Conservation (phyloP, 1,140 invertebrate species). For the Heliconius melpomene region DNA sequence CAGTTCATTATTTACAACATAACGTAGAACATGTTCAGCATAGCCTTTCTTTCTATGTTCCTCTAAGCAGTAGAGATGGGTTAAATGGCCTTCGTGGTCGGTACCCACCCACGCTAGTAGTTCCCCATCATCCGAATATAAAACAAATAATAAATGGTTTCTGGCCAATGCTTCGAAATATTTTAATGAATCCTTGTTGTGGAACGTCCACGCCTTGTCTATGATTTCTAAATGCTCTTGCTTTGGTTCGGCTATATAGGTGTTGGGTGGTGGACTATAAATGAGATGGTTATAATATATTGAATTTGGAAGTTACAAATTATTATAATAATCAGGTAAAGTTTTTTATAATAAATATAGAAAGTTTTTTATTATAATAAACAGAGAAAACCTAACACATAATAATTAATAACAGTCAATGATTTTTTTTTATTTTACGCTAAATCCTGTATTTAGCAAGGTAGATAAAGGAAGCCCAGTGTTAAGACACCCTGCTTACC, state of each 20-base stretch:
- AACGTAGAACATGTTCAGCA: slow-evolving; percentile 48
- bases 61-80: slow-evolving; percentile 51
- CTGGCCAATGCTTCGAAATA: slow-evolving; percentile 42
- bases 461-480: too few relatives aligned
- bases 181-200: slow-evolving; percentile 21
- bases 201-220: slow-evolving; percentile 49
- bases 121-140: slow-evolving; percentile 42
- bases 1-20: slow-evolving; percentile 45
- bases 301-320: background rate
- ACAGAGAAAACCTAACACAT: too few relatives aligned
- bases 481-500: too few relatives aligned
- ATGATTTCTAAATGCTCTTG: slow-evolving; percentile 46
- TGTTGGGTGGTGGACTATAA: slow-evolving; percentile 38
- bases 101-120: slow-evolving; percentile 46
- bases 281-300: background rate
- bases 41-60: slow-evolving; percentile 49
- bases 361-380: too few relatives aligned
- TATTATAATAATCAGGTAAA: background rate
- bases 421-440: too few relatives aligned
- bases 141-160: slow-evolving; percentile 40
- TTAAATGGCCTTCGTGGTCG: slow-evolving; percentile 32
- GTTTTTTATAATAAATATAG: too few relatives aligned
- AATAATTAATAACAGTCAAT: too few relatives aligned
- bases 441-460: too few relatives aligned
- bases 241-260: slow-evolving; percentile 43